Conservation (phyloP, 2,888 invertebrate genomes). For the Prenolepis imparis region DNA sequence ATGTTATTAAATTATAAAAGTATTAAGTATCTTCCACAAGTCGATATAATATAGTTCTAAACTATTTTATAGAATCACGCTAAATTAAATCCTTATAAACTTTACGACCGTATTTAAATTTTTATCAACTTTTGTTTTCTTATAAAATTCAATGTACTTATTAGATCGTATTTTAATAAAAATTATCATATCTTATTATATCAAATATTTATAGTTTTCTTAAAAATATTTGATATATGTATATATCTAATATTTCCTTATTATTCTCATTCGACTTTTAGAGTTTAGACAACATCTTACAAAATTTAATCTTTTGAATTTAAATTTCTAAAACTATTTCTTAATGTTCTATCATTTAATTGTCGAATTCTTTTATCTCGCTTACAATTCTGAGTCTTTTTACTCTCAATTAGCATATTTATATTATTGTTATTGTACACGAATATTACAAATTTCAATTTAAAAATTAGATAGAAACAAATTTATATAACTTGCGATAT, state of each 20-base stretch:
- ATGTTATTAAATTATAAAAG: no score
- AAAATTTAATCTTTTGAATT: no score
- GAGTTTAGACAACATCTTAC: neutral
- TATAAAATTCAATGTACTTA: no score
- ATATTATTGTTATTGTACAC: neutral
- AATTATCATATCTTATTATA: no score
- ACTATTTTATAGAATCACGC: neutral
- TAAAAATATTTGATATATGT: neutral
- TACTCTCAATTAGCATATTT: neutral
- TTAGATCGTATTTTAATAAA: no score
- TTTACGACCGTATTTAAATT: no score
- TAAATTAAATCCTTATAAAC: neutral
- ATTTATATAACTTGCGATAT: conserved; percentile 14
- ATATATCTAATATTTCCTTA: neutral
- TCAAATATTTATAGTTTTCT: no score
- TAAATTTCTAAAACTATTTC: neutral
- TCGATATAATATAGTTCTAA: no score
- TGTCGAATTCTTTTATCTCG: neutral
- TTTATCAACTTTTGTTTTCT: neutral
- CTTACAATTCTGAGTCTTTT: neutral
- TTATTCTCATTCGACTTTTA: neutral
- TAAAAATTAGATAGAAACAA: neutral
- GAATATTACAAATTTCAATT: neutral
- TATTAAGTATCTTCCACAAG: no score
- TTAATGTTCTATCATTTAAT: neutral